Conservation (phyloP, 1,140 invertebrate species). For the Mylabris phalerata region DNA sequence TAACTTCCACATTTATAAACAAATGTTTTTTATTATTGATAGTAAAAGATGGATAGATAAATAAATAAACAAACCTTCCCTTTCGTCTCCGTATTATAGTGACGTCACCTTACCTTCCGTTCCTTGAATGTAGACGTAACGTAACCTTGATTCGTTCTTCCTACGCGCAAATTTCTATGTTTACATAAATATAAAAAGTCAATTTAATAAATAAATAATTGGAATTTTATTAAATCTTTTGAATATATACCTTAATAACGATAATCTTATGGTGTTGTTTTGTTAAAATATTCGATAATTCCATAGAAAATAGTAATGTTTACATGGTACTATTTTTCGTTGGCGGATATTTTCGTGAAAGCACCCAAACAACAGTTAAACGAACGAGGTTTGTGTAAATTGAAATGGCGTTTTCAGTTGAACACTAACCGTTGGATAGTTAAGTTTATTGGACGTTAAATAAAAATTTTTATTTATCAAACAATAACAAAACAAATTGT, state of each 20-base stretch:
- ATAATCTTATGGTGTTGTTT: not conserved
- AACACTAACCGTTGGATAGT: constrained; percentile 3
- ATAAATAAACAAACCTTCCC: constrained; percentile 20
- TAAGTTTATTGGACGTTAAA: not conserved
- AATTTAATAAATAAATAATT: not conserved
- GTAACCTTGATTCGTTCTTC: constrained; percentile 25
- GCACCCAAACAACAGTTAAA: constrained; percentile 34
- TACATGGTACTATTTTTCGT: constrained; percentile 34
- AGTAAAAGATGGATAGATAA: constrained; percentile 2
- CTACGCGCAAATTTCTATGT: constrained; percentile 19
- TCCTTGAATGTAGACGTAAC: constrained; percentile 24
- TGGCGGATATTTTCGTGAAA: constrained; percentile 31
- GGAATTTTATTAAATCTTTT: not conserved
- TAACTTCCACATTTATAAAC: no score
- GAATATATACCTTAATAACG: not conserved
- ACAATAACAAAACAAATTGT: not conserved
- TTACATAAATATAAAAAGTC: constrained; percentile 14
- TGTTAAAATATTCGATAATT: not conserved
- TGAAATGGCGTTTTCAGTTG: constrained; percentile 12
- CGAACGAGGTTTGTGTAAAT: constrained; percentile 16
- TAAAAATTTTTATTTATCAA: constrained; percentile 3
- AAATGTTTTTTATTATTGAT: no score
- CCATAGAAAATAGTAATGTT: constrained; percentile 18
- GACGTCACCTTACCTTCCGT: constrained; percentile 19
- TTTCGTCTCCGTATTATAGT: not conserved